Percentiles rank a stretch among this genome's conserved stretches.
Evolutionary conservation across 2,113 vertebrate genomes (phyloP).

Genomic region (Scortum barcoo): DNA sequence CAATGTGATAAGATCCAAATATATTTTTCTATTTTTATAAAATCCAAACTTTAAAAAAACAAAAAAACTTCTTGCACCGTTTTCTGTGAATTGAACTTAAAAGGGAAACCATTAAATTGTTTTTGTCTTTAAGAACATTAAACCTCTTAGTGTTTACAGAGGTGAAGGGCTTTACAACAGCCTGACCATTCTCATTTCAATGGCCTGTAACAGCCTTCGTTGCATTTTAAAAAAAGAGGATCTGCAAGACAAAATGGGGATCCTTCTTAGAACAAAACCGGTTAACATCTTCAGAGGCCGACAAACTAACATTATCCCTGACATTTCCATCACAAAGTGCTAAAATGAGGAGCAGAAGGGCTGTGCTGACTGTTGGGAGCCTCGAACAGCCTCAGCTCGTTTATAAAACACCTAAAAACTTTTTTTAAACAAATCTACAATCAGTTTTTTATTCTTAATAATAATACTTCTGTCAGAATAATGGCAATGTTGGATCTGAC

Average conservation of each 20-base stretch:
- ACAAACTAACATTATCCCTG: conserved; percentile 51
- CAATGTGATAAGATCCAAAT: background rate
- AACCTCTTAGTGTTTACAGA: background rate
- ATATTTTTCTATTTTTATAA: no score
- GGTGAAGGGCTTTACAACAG: background rate
- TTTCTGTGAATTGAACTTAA: background rate
- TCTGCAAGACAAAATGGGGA: conserved; percentile 62
- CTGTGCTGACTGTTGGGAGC: background rate
- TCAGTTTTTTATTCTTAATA: background rate
- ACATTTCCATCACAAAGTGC: conserved; percentile 67
- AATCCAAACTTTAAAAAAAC: no score
- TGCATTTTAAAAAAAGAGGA: background rate
- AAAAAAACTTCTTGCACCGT: background rate
- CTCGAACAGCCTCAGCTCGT: background rate
- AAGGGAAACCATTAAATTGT: fast-evolving
- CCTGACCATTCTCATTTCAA: conserved; percentile 1
- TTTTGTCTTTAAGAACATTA: background rate
- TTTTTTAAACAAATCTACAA: conserved; percentile 5
- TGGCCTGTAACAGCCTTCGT: background rate
- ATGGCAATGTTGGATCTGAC: background rate
- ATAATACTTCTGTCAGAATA: background rate
- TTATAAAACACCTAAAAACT: background rate
- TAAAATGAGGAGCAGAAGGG: conserved; percentile 18
- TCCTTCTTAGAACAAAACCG: conserved; percentile 44
- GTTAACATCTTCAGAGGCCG: conserved; percentile 44